Conservation (phyloP, 2,888 invertebrate genomes). For the Anthrax anthrax region DNA sequence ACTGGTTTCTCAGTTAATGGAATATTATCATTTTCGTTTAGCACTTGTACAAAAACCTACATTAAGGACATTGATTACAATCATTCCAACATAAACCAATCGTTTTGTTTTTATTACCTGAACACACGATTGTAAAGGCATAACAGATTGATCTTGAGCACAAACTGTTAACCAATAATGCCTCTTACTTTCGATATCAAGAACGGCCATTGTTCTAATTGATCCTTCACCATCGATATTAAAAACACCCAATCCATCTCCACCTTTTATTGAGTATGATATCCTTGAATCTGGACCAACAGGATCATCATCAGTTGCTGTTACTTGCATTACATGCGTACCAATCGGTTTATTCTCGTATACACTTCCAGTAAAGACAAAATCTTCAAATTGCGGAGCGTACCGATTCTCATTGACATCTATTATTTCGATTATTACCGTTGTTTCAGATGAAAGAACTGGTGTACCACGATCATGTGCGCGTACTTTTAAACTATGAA, state of each 20-base stretch:
- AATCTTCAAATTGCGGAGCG: constrained; percentile 69
- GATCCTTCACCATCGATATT: constrained; percentile 76
- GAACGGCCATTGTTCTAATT: constrained; percentile 65
- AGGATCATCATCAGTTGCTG: constrained; percentile 66
- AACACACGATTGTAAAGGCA: constrained; percentile 68
- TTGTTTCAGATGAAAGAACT: constrained; percentile 61
- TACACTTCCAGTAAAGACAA: constrained; percentile 59
- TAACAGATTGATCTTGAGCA: constrained; percentile 83
- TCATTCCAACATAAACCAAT: too few relatives aligned
- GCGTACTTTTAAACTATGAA: constrained; percentile 73
- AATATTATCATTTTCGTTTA: constrained; percentile 90
- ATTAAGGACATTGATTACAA: neutral
- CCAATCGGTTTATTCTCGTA: constrained; percentile 68
- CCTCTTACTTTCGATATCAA: constrained; percentile 77
- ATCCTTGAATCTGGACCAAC: constrained; percentile 68
- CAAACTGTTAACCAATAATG: constrained; percentile 91
- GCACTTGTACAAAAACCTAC: constrained; percentile 67
- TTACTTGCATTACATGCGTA: constrained; percentile 59
- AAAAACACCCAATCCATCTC: constrained; percentile 85
- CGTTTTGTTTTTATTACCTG: constrained; percentile 42
- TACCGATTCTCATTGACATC: constrained; percentile 90
- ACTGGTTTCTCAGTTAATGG: constrained; percentile 78
- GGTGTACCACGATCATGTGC: constrained; percentile 79
- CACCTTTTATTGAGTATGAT: constrained; percentile 73
- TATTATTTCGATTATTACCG: constrained; percentile 70